These are phyloP conservation scores for Coleophora flavipennella DNA, from an alignment of 2,888 invertebrate genomes.

Conservation along the genomic window DNA sequence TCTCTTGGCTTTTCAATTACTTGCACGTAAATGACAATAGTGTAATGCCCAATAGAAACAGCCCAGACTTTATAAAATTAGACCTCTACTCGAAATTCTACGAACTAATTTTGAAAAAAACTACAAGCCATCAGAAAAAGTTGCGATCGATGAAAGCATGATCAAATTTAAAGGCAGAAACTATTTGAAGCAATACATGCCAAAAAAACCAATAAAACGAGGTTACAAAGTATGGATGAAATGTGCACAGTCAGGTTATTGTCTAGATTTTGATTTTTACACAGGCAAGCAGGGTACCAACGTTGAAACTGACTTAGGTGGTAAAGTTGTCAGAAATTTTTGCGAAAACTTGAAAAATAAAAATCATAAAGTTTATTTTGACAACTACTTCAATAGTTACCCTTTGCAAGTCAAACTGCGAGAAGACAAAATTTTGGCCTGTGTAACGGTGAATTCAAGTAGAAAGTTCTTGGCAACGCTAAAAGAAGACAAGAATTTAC, in stretches of 20 bases:
- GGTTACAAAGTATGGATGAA: constrained; percentile 7
- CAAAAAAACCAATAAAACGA: constrained; percentile 8
- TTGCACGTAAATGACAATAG: constrained; percentile 11
- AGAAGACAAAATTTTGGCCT: constrained; percentile 6
- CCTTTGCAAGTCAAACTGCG: constrained; percentile 9
- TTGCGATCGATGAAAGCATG: constrained; percentile 8
- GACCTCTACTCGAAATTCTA: constrained; percentile 6
- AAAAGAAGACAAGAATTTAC: constrained; percentile 5
- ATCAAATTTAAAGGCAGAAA: constrained; percentile 4
- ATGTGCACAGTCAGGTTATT: constrained; percentile 7
- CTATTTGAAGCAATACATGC: constrained; percentile 7
- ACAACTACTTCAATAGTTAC: constrained; percentile 12
- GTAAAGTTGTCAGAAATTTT: constrained; percentile 8
- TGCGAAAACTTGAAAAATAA: constrained; percentile 4
- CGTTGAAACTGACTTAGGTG: constrained; percentile 8
- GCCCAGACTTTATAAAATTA: constrained; percentile 7
- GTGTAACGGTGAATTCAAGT: constrained; percentile 8
- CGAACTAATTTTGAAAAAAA: constrained; percentile 5
- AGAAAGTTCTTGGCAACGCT: constrained; percentile 5
- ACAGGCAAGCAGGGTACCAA: constrained; percentile 8
- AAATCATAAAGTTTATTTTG: constrained; percentile 9
- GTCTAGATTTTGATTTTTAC: constrained; percentile 11
- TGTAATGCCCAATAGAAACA: constrained; percentile 5
- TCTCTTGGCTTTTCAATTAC: constrained; percentile 3
- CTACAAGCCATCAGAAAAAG: constrained; percentile 3